Evolutionary conservation across 1,140 invertebrate genomes (phyloP).

Genomic region (Sogatella furcifera): DNA sequence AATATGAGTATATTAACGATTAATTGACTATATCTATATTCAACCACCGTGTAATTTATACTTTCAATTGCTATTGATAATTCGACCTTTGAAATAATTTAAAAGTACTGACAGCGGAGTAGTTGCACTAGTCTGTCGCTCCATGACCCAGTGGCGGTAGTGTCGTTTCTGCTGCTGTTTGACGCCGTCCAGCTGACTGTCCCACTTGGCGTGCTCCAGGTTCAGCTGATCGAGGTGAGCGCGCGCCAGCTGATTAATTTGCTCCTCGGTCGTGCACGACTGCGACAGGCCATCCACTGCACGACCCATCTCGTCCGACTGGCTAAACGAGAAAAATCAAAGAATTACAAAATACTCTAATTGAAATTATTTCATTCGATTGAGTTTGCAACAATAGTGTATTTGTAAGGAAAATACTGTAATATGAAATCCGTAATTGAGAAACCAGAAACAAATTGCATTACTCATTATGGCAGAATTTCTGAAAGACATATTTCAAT

Average conservation of each 20-base stretch:
- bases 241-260: constrained; percentile 65
- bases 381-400: too few species aligned
- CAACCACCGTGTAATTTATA: too few species aligned
- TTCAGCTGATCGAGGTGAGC: constrained; percentile 67
- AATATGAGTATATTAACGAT: too few species aligned
- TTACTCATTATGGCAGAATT: too few species aligned
- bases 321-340: constrained; percentile 28
- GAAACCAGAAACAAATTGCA: too few species aligned
- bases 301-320: constrained; percentile 66
- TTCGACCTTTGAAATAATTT: too few species aligned
- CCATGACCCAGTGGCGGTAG: constrained; percentile 69
- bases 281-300: constrained; percentile 51
- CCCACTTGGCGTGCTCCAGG: constrained; percentile 49
- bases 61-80: too few species aligned
- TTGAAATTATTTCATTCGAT: too few species aligned
- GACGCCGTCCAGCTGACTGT: constrained; percentile 45
- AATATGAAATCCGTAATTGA: too few species aligned
- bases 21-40: too few species aligned
- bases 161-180: constrained; percentile 59
- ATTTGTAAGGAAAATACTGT: too few species aligned
- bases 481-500: too few species aligned
- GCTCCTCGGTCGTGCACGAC: constrained; percentile 52
- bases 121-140: constrained; percentile 37
- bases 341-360: neutral
- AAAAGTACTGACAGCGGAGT: constrained; percentile 45